Evolutionary conservation across 2,888 invertebrate genomes (phyloP).

Genomic region (Pterostichus madidus): DNA sequence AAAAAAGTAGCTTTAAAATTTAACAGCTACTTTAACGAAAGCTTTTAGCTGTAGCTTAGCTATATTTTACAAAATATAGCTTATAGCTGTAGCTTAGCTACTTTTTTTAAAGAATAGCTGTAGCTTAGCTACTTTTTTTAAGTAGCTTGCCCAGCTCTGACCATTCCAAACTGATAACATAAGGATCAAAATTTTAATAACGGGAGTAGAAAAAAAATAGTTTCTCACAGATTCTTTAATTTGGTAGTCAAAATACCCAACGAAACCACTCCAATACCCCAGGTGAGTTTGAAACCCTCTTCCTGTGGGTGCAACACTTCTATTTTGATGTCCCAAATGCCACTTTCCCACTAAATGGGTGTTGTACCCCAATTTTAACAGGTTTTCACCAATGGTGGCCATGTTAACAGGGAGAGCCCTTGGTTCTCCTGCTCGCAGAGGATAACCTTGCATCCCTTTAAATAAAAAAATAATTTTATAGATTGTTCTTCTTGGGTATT

Average conservation of each 20-base stretch:
- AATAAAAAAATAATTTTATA: background rate
- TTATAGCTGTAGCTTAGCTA: too few relatives aligned
- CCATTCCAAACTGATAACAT: too few relatives aligned
- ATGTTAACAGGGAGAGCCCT: slow-evolving; percentile 83
- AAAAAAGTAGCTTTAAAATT: too few relatives aligned
- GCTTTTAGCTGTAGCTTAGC: too few relatives aligned
- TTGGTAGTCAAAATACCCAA: slow-evolving; percentile 86
- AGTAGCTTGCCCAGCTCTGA: too few relatives aligned
- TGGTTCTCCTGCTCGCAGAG: slow-evolving; percentile 84
- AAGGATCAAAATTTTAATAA: background rate
- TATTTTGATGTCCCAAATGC: slow-evolving; percentile 88
- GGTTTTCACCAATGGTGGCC: slow-evolving; percentile 80
- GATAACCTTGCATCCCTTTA: slow-evolving; percentile 84
- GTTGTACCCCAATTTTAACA: slow-evolving; percentile 83
- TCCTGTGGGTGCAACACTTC: slow-evolving; percentile 83
- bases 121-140: too few relatives aligned
- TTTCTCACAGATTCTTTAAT: slow-evolving; percentile 70
- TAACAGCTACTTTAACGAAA: too few relatives aligned
- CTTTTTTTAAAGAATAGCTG: too few relatives aligned
- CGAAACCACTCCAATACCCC: slow-evolving; percentile 90
- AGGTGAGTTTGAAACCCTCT: slow-evolving; percentile 90
- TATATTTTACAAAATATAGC: too few relatives aligned
- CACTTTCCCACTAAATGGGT: slow-evolving; percentile 92
- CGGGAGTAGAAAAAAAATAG: background rate
- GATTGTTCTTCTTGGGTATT: background rate